Evolutionary conservation across 2,113 vertebrate species (phyloP), one percentile per base, ranked within the genome.

Genomic region (Panthera uncia): DNA sequence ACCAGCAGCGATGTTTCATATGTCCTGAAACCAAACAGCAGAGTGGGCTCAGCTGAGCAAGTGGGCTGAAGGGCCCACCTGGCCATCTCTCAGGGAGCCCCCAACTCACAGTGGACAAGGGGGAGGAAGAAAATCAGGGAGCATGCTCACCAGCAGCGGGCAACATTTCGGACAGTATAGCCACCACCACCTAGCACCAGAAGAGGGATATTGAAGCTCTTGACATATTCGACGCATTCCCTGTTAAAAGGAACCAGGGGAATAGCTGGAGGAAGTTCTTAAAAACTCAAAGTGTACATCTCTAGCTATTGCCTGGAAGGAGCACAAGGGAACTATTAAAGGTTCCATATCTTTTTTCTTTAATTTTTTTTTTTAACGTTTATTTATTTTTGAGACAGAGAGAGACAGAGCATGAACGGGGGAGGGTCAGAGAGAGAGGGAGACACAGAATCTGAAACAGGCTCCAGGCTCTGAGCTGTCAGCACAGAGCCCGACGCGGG

Each of bases 221-320:
- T 99, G 15, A 99, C 99, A 29, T 99, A 99, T 98, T 99, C 99
- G 74, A 99, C 99, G 1, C 99, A 99, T 88, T 99, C 99, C 38
- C 99, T 99, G 85, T 97, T 89, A 91, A 92, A 97, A 97, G 36
- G 97, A 98, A 78, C 1, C 97, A 97, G 92, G 93, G 55, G 57
- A 13, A 57, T 78, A 0, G 31, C 41, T 81, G 50, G 38, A 80
- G 45, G 71, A 81, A 71, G 38, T 92, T 29, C 66, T 21, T 68
- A 57, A 87, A 90, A 90, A 91, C 31, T 31, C 86, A 71, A 87
- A 55, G 31, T 25, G 31, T 29, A 84, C 2, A 36, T 57, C 36
- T 73, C 57, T 85, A 65, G 14, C 31, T 55, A 61, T 4, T 80
- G 29, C 31, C 41, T 95, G 36, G 38, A 92, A 96, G 76, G n/a